Percentiles rank a stretch among this genome's conserved stretches.
phyloP scores from a whole-genome alignment of 1,140 invertebrate genomes.

The Leptestheria dahalacensis region DNA sequence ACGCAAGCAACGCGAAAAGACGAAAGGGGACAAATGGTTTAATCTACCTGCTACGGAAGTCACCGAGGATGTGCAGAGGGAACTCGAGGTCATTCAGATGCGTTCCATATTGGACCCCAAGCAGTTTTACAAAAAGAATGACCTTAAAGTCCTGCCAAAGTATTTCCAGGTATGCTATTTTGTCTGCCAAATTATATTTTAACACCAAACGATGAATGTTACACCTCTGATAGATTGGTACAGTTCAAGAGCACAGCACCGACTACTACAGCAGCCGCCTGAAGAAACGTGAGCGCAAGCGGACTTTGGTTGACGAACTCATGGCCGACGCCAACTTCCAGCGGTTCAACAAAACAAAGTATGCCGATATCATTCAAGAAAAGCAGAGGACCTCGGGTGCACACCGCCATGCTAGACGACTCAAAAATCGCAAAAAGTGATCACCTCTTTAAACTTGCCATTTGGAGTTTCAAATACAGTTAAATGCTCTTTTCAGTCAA shows the following conservation, averaged over 20 bases:
- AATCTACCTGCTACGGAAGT: conserved; percentile 70
- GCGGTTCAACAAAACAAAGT: conserved; percentile 63
- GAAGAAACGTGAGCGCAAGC: conserved; percentile 71
- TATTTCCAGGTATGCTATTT: conserved; percentile 65
- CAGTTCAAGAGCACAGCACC: conserved; percentile 33
- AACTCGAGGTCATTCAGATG: conserved; percentile 79
- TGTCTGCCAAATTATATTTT: conserved; percentile 19
- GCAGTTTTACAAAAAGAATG: conserved; percentile 85
- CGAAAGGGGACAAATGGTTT: conserved; percentile 74
- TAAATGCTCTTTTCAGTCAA: no score
- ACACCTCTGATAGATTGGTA: conserved; percentile 31
- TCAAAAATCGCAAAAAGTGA: conserved; percentile 34
- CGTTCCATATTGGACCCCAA: conserved; percentile 80
- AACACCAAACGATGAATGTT: conserved; percentile 18
- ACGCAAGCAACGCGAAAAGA: conserved; percentile 44
- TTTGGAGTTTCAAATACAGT: not conserved
- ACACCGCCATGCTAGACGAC: conserved; percentile 34
- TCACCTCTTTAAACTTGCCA: not conserved
- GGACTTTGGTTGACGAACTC: conserved; percentile 80
- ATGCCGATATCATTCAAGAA: conserved; percentile 56
- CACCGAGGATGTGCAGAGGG: conserved; percentile 69
- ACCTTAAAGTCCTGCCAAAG: conserved; percentile 69
- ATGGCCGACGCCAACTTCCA: conserved; percentile 73
- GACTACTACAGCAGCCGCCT: conserved; percentile 49
- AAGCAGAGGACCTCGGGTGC: conserved; percentile 43